Conservation (phyloP, 2,797 vertebrate species). For the Spheniscus humboldti region DNA sequence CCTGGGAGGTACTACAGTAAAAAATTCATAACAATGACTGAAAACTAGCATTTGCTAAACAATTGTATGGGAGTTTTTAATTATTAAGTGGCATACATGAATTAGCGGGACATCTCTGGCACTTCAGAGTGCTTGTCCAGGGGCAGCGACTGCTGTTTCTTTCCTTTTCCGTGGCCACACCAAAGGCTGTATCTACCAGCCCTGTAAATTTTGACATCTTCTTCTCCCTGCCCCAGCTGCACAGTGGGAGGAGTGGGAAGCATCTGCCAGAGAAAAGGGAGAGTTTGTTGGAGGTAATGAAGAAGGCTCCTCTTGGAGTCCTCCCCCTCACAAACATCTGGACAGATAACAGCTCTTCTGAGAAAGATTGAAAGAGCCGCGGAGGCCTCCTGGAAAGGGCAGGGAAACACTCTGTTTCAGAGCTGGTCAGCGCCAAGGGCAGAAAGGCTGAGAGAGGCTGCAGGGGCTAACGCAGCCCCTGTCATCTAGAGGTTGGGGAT, state of each 20-base stretch:
- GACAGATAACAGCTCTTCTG: constrained; percentile 25
- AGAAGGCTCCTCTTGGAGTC: constrained; percentile 11
- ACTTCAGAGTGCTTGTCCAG: neutral
- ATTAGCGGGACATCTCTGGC: neutral
- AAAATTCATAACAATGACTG: neutral
- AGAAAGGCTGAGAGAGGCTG: neutral
- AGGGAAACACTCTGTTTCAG: neutral
- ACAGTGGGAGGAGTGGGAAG: constrained; percentile 45
- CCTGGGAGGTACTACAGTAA: constrained; percentile 18
- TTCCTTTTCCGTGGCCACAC: neutral
- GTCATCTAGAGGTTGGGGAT: neutral
- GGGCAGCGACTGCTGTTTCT: neutral
- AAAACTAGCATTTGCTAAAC: constrained; percentile 20
- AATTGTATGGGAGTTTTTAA: constrained; percentile 4
- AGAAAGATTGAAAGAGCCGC: neutral
- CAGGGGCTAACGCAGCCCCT: fast-evolving
- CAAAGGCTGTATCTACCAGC: neutral
- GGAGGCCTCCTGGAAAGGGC: neutral
- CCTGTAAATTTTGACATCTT: neutral
- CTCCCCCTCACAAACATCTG: constrained; percentile 51
- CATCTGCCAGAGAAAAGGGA: neutral
- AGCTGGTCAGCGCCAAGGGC: neutral
- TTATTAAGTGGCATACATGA: constrained; percentile 10
- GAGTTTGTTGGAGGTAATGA: constrained; percentile 40
- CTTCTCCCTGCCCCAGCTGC: constrained; percentile 22